Base-by-base conservation (phyloP, 2,888 invertebrate species). In the Embidobia sp. region DNA sequence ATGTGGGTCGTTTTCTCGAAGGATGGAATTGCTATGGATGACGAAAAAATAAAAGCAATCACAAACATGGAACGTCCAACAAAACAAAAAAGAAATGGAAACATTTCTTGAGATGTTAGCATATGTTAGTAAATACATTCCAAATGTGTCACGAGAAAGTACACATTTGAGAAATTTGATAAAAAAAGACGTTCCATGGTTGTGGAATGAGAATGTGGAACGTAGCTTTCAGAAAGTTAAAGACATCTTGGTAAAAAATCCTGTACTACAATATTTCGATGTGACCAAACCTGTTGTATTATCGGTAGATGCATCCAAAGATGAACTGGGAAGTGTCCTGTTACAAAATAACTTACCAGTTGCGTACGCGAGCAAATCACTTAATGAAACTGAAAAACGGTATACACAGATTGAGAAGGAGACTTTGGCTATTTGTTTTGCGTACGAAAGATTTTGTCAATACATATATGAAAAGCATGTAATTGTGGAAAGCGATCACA, bases 361-460 rank as follows among this genome's bases (percentile, higher is more conserved):
- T 16, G 84, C 83, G 4, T 89, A 85, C 78, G 74, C 67, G n/a
- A 59, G 66, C 0, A 73, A 53, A 22, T 27, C 70, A 1, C 19
- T 79, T 22, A 73, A 55, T 11, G 53, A 49, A 1, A 64, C 72
- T n/a, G 69, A 80, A 40, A 46, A 40, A 11, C 29, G 59, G 2
- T 64, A 79, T 10, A 70, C 75, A 0, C 73, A 77, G 16, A 79
- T 78, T 16, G 78, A 80, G 31, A 80, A 79, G 42, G 74, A 79
- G 19, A 63, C 77, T 11, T 19, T 77, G 16, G 79, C 79, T 13
- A 69, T 80, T 3, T 51, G 53, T 16, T 80, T 75, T 19, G 81
- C 76, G 0, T 63, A 48, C 11, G 13, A 59, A 7, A 55, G 82
- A 63, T 88, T 77, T 18, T 40, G 69, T 6, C 51, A 77, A 31